Evolutionary conservation across 2,797 vertebrate species (phyloP), one percentile per base, ranked within the genome.

Genomic region (Macrochelys suwanniensis): DNA sequence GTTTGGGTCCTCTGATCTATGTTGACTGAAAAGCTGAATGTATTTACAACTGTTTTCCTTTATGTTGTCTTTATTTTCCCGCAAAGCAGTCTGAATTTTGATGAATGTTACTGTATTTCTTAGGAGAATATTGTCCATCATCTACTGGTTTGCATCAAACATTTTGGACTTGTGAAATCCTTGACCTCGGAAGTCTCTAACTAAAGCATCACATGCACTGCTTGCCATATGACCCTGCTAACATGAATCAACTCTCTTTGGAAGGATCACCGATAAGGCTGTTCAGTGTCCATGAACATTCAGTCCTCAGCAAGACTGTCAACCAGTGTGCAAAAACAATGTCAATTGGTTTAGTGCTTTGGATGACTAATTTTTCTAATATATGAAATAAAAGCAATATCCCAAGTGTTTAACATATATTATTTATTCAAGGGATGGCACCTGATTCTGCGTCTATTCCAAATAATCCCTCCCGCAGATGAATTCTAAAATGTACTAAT

Each of bases 181-280:
- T 85, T 94, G 96, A 94, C 92, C 85, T 95, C 88, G 87, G 54
- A 0, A 96, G 82, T 59, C 84, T 82, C 86, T 77, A 54, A 91
- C 49, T 86, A 95, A 94, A 95, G 89, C 77, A 82, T 21, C 79
- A 74, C 47, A 85, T 13, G 82, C 85, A 93, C 79, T 12, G 1
- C 25, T 95, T 89, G 87, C 77, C 28, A 2, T 31, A 53, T 33
- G 89, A 96, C 59, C 84, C 93, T 68, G 65, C 80, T 96, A 94
- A 94, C 81, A 87, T 93, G 87, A 74, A 54, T 96, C 8, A 88
- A 84, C 37, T 0, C 0, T 84, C 94, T 82, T 92, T 26, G 91
- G 96, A 97, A 96, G 92, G 89, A 93, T 88, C 95, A 91, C 93
- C 79, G 77, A 71, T 85, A 88, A 89, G 88, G 61, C 86, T 88